Conservation (phyloP, 2,888 invertebrate genomes). For the Rhagium mordax region DNA sequence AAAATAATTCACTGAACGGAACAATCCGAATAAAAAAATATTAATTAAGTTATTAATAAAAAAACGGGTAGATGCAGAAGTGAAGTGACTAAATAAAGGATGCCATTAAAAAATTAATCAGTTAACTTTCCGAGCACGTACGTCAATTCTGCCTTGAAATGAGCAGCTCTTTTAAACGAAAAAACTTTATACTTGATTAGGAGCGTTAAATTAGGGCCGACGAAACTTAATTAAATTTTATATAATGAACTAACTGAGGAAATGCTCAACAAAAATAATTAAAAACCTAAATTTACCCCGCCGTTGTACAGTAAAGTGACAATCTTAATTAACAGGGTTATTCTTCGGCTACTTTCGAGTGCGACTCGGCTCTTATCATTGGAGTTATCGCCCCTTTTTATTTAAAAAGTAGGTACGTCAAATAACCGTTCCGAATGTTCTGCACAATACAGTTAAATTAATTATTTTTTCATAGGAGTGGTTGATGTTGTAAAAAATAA, state of each 20-base stretch:
- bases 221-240: slow-evolving; percentile 72
- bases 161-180: slow-evolving; percentile 66
- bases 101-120: slow-evolving; percentile 67
- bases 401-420: slow-evolving; percentile 47
- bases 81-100: slow-evolving; percentile 58
- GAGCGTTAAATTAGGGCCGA: slow-evolving; percentile 72
- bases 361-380: slow-evolving; percentile 65
- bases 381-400: slow-evolving; percentile 64
- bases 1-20: slow-evolving; percentile 3
- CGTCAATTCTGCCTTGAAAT: slow-evolving; percentile 68
- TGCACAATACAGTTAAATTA: slow-evolving; percentile 16
- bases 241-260: slow-evolving; percentile 73
- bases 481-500: slow-evolving; percentile 8
- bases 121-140: slow-evolving; percentile 68
- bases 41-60: slow-evolving; percentile 35
- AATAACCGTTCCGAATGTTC: slow-evolving; percentile 11
- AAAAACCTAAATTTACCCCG: slow-evolving; percentile 71
- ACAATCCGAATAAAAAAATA: slow-evolving; percentile 24
- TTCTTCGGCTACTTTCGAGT: slow-evolving; percentile 67
- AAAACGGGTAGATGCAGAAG: slow-evolving; percentile 35
- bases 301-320: slow-evolving; percentile 70
- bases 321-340: slow-evolving; percentile 71
- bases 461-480: slow-evolving; percentile 22
- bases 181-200: slow-evolving; percentile 72
- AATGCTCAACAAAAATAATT: slow-evolving; percentile 72